Evolutionary conservation across 2,888 invertebrate species (phyloP).

Genomic region (Pseudolycoriella hygida): DNA sequence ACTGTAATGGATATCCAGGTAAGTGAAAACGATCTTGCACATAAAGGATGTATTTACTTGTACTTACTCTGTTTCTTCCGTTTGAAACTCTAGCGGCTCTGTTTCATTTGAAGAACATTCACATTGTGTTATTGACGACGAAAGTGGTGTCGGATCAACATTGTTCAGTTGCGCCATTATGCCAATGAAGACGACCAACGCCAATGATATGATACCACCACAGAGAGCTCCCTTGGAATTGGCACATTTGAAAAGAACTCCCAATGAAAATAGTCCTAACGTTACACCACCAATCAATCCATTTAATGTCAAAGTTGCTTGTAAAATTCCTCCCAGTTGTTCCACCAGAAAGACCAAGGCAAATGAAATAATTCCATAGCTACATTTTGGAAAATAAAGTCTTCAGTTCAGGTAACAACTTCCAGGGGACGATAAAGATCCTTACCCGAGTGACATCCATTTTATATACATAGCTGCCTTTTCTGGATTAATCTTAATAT

Average conservation of each 20-base stretch:
- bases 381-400: too few species aligned
- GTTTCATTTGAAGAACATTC: slow-evolving; percentile 18
- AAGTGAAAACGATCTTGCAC: too few species aligned
- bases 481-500: slow-evolving; percentile 49
- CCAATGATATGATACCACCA: slow-evolving; percentile 23
- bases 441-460: slow-evolving; percentile 48
- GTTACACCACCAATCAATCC: slow-evolving; percentile 81
- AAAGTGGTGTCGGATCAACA: slow-evolving; percentile 16
- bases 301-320: slow-evolving; percentile 74
- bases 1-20: slow-evolving; percentile 14
- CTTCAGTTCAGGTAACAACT: not conserved
- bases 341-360: slow-evolving; percentile 73
- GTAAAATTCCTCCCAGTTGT: slow-evolving; percentile 70
- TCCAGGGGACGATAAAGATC: slow-evolving; percentile 1
- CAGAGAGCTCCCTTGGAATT: slow-evolving; percentile 44
- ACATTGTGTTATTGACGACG: slow-evolving; percentile 20
- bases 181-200: slow-evolving; percentile 25
- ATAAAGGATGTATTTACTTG: not conserved
- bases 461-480: slow-evolving; percentile 59
- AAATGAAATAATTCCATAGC: slow-evolving; percentile 59
- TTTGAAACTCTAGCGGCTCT: not conserved
- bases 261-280: slow-evolving; percentile 69
- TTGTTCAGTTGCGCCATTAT: slow-evolving; percentile 23
- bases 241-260: slow-evolving; percentile 78
- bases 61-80: slow-evolving; percentile 1